Base-by-base conservation (phyloP, 2,113 vertebrate species). In the Rhabdornis inornatus region DNA sequence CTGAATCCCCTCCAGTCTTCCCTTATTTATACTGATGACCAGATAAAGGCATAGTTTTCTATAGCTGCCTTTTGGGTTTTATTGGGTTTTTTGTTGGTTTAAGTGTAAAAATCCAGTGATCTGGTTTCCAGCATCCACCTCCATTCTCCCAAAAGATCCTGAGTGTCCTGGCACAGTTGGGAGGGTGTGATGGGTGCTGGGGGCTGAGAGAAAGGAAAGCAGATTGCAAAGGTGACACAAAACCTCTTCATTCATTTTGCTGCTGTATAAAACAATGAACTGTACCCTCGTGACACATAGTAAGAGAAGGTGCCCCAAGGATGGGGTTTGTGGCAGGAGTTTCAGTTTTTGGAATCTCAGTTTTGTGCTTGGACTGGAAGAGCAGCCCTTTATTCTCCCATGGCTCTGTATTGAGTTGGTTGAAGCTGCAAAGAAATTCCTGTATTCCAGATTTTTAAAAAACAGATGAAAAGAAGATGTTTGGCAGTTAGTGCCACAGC, bases 201-300 rank as follows among this genome's bases (percentile, higher is more conserved):
- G 15, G 70, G 17, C 35, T 55, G 82, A 84, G 65, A 65, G 44
- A 24, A 39, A 30, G 52, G 30, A 63, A 39, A 84, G 64, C 50
- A 71, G 69, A 30, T 24, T 9, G 37, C 17, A 18, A 56, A 7
- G 21, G n/a, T 6, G 16, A 14, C 65, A 39, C 20, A 28, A 55
- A 74, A 84, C 28, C 19, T 50, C 60, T 78, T 66, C 35, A 23
- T 74, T 94, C 37, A 7, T 80, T 91, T 66, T 78, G 8, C 68
- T 80, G 28, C 87, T 53, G 50, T 30, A 33, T 53, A 17, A 70
- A 45, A 45, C 12, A 24, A 9, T 50, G 49, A 78, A 12, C 52
- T 47, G 1, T 9, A 9, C 13, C 65, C 69, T 75, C 0, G 0
- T 0, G 7, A 37, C 59, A 27, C 16, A 0, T 0, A 17, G 56